Percentiles rank a stretch among this genome's conserved stretches.
These are phyloP conservation scores for Sepiola atlantica DNA, from an alignment of 2,888 invertebrate species.

Conservation along the genomic window DNA sequence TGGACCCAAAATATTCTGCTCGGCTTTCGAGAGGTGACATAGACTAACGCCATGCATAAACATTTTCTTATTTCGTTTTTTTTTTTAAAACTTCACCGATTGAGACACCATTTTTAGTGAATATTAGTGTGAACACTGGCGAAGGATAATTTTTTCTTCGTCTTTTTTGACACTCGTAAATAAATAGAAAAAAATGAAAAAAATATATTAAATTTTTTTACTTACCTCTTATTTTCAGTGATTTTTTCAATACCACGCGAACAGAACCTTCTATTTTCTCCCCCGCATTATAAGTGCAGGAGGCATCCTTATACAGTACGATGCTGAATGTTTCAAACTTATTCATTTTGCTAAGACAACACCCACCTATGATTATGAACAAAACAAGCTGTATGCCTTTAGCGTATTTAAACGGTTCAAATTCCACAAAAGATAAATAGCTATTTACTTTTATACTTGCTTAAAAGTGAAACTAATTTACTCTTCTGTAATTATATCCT, in stretches of 20 bases:
- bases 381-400: background rate
- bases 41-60: too few relatives aligned
- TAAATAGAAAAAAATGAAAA: background rate
- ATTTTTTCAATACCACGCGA: background rate
- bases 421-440: background rate
- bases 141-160: too few relatives aligned
- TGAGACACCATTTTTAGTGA: too few relatives aligned
- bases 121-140: too few relatives aligned
- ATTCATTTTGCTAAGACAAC: slow-evolving; percentile 11
- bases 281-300: background rate
- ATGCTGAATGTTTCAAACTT: background rate
- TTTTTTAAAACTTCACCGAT: too few relatives aligned
- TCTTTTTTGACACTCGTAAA: too few relatives aligned
- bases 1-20: too few relatives aligned
- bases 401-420: background rate
- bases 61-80: too few relatives aligned
- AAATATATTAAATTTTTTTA: background rate
- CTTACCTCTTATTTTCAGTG: background rate
- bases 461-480: too few relatives aligned
- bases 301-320: background rate
- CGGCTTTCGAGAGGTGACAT: too few relatives aligned
- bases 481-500: too few relatives aligned
- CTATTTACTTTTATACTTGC: background rate
- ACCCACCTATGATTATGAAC: background rate
- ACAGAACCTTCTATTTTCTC: background rate